Conservation (phyloP, 92 coral and sea anemone genomes). For the Porites divaricata region DNA sequence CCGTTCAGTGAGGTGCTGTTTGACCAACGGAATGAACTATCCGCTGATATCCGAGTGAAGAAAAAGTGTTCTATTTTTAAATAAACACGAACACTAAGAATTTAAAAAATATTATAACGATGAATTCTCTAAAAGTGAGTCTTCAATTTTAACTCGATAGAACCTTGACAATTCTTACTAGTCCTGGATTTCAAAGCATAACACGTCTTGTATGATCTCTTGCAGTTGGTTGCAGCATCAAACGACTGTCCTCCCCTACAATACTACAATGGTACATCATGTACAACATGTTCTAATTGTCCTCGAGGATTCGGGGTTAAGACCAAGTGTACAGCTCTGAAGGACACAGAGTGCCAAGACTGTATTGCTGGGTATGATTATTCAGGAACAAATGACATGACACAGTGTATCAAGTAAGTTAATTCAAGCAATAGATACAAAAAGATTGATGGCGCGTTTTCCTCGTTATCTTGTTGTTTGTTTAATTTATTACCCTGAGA, state of each 20-base stretch:
- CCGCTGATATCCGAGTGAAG: too few species aligned
- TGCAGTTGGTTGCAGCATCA: not conserved
- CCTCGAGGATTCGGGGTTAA: constrained; percentile 9
- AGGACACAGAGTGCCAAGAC: not conserved
- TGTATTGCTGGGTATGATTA: not conserved
- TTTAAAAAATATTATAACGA: too few species aligned
- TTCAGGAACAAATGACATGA: not conserved
- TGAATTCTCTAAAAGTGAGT: too few species aligned
- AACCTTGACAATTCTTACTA: too few species aligned
- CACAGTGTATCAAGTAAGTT: not conserved
- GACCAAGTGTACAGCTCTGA: not conserved
- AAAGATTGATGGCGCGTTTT: not conserved
- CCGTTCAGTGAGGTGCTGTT: too few species aligned
- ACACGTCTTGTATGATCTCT: too few species aligned
- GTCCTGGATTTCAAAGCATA: too few species aligned
- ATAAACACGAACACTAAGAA: too few species aligned
- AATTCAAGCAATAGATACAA: not conserved
- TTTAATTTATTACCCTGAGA: not conserved
- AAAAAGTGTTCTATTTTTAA: too few species aligned
- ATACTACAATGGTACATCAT: constrained; percentile 3
- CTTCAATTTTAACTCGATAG: too few species aligned
- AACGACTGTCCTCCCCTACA: not conserved
- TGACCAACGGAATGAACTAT: too few species aligned
- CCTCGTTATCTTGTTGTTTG: not conserved
- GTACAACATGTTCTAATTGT: not conserved